Evolutionary conservation across 2,797 vertebrate genomes (phyloP), one percentile per base, ranked within the genome.

Genomic region (Crocidura indochinensis): DNA sequence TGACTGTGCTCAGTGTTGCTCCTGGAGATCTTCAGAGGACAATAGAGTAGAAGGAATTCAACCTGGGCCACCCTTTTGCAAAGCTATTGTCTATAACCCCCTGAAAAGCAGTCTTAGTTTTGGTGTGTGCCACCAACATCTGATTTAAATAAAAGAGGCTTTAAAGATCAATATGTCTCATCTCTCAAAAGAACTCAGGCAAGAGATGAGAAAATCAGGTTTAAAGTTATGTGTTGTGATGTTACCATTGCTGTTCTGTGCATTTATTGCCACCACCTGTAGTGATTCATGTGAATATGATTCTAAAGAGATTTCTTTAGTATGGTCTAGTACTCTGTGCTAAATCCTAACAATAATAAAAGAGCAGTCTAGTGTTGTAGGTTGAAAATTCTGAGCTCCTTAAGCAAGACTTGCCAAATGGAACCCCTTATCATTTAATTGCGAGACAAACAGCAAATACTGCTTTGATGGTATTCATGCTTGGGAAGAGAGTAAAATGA

Each of bases 381-480:
- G 27, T 94, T 84, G 56, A 89, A 93, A 96, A 94, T 94, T 96
- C 84, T 91, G 64, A 49, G 27, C 31, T 87, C 90, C 83, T 95
- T 73, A 72, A 95, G 90, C 92, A 94, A 94, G 93, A 92, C 68
- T 90, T 95, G 91, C 74, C 81, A 92, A 91, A 84, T 73, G 12
- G 15, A 46, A 87, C 77, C 31, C 76, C 84, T 95, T 95, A 95
- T 83, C 86, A 69, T 87, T 94, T 93, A 86, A 85, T 88, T 95
- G 49, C 56, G 68, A 94, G 95, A 91, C 87, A 88, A 95, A 90
- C 68, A 95, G 68, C 81, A 80, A 91, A 77, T 38, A 44, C 15
- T 60, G 15, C 92, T 96, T 96, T 95, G 92, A 94, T 91, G 96
- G 80, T 94, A 91, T 90, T 96, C 95, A 93, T 91, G 86, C 77